Base-by-base conservation (phyloP, 92 coral and sea anemone genomes). In the Actinernus sp. region DNA sequence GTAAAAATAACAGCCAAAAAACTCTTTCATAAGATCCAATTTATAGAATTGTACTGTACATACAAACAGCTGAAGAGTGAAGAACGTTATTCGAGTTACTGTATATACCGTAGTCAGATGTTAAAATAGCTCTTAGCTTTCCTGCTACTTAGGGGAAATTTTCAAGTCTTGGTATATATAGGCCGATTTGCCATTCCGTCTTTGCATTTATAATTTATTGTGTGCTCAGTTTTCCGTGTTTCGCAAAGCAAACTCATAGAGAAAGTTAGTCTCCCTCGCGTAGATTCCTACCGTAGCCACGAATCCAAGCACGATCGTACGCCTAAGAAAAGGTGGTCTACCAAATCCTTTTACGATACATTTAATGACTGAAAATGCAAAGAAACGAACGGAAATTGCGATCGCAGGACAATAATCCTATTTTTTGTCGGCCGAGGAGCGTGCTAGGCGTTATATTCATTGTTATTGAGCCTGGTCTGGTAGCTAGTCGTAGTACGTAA, bases 121-220 rank as follows among this genome's bases (percentile, higher is more conserved):
- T 6, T 34, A 34, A 6, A 34, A 6, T 34, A 34, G 14, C 6
- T 6, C 41, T 6, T 34, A 34, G 14, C 41, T 34, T 34, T 34
- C 14, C 14, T 34, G 41, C 6, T 14, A 34, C 14, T 14, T 34
- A 6, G 6, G 6, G 8, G 14, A 34, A 14, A 34, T 34, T 34
- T 34, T 34, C 14, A 34, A 34, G 41, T 14, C 41, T 34, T 34
- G 14, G 41, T 34, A 65, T 19, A 68, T 25, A 40, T 26, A 52
- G 17, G 19, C 63, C 47, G 36, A 40, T 68, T 19, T 38, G 51
- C 63, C 17, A 12, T 52, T 41, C 29, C 50, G 36, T 34, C 3
- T 10, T 46, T 65, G 82, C 79, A 73, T 81, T 57, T 70, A 81
- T 81, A 81, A 81, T 81, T 81, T 38, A 73, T 73, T 61, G 88